phyloP scores from a whole-genome alignment of 2,888 invertebrate species.

The Eilema caniola region DNA sequence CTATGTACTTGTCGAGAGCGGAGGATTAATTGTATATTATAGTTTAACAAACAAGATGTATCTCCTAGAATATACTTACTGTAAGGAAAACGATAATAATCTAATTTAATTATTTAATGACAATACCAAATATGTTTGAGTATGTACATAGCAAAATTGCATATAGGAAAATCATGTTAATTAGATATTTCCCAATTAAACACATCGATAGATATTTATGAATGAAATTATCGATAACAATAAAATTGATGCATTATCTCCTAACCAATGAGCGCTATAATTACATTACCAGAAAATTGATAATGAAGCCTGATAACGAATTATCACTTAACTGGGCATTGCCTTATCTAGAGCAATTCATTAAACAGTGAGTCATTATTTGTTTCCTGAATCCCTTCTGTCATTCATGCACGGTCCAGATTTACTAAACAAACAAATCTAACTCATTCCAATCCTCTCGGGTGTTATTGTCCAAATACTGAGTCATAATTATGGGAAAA shows the following conservation, averaged over 20 bases:
- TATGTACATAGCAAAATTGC: background rate
- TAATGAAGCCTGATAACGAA: slow-evolving; percentile 29
- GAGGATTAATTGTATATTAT: too few species aligned
- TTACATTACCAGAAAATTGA: slow-evolving; percentile 30
- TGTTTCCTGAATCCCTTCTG: slow-evolving; percentile 32
- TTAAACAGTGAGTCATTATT: slow-evolving; percentile 60
- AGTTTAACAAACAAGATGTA: too few species aligned
- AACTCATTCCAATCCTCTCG: background rate
- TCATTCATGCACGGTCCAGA: slow-evolving; percentile 18
- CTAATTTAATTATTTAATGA: too few species aligned
- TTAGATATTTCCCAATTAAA: background rate
- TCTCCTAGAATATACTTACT: too few species aligned
- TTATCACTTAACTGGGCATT: slow-evolving; percentile 51
- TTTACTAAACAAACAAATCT: slow-evolving; percentile 12
- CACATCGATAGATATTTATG: slow-evolving; percentile 13
- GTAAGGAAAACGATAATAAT: too few species aligned
- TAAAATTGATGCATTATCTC: slow-evolving; percentile 19
- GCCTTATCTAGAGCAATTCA: slow-evolving; percentile 56
- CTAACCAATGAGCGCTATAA: slow-evolving; percentile 27
- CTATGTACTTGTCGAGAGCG: too few species aligned
- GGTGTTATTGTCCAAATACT: background rate
- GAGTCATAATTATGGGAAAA: background rate
- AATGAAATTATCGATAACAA: slow-evolving; percentile 25
- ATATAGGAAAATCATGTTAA: background rate
- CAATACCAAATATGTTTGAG: too few species aligned